Conservation (phyloP, 2,113 vertebrate genomes). For the Hemicordylus capensis region DNA sequence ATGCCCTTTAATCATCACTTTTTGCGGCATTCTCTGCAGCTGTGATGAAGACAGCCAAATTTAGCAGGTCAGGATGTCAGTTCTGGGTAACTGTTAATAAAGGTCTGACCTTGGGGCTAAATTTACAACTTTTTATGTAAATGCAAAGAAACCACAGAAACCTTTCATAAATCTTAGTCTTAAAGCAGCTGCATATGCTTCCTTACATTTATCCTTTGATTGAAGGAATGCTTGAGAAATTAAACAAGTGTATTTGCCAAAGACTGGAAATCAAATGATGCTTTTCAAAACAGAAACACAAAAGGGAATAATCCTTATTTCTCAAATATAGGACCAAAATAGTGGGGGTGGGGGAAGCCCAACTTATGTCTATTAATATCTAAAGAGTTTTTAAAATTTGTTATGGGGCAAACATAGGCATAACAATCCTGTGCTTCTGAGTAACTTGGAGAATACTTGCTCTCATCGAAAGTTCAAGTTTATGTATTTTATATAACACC, state of each 20-base stretch:
- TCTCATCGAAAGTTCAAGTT: background rate
- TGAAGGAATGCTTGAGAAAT: slow-evolving; percentile 46
- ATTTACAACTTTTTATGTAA: slow-evolving; percentile 39
- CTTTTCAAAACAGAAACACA: slow-evolving; percentile 40
- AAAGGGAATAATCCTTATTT: slow-evolving; percentile 15
- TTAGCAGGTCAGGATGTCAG: background rate
- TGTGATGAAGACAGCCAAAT: background rate
- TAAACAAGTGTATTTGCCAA: slow-evolving; percentile 36
- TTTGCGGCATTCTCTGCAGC: background rate
- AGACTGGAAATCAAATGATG: slow-evolving; percentile 30
- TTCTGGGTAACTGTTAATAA: slow-evolving; percentile 24
- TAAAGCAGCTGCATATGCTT: slow-evolving; percentile 15
- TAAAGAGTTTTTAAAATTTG: background rate
- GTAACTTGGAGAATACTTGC: background rate
- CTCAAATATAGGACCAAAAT: slow-evolving; percentile 36
- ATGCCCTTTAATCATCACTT: background rate
- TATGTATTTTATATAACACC: no score
- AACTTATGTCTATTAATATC: slow-evolving; percentile 36
- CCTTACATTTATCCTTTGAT: slow-evolving; percentile 24
- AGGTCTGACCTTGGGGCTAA: slow-evolving; percentile 22
- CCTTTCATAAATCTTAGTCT: slow-evolving; percentile 27
- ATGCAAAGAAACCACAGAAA: slow-evolving; percentile 42
- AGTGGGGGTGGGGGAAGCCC: background rate
- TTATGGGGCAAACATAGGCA: background rate
- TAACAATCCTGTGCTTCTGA: slow-evolving; percentile 5